Percentiles rank a stretch among this genome's conserved stretches.
phyloP scores from a whole-genome alignment of 1,140 invertebrate species.

The Scylla paramamosain region DNA sequence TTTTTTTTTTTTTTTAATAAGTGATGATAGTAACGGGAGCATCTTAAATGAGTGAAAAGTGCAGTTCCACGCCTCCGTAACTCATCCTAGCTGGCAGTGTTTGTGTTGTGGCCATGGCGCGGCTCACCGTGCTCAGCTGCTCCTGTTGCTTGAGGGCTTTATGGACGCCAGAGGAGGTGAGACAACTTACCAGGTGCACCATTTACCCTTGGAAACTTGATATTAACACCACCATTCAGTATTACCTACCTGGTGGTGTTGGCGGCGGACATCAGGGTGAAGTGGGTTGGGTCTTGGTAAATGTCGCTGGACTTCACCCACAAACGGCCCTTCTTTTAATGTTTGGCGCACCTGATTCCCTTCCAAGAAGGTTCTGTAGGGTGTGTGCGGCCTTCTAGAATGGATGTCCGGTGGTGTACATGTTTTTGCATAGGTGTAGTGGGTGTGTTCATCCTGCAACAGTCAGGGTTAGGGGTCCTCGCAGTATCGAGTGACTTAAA shows the following conservation, averaged over 20 bases:
- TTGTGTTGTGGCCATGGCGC: slow-evolving; percentile 71
- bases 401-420: too few species aligned
- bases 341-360: neutral
- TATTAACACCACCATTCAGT: neutral
- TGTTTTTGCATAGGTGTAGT: too few species aligned
- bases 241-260: neutral
- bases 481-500: too few species aligned
- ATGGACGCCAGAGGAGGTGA: slow-evolving; percentile 72
- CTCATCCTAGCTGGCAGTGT: slow-evolving; percentile 60
- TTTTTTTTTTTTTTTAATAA: too few species aligned
- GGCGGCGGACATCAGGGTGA: neutral
- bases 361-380: neutral
- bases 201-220: neutral
- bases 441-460: too few species aligned
- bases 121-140: slow-evolving; percentile 65
- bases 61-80: neutral
- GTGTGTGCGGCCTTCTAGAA: neutral
- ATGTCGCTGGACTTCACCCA: too few species aligned
- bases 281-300: neutral
- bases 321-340: too few species aligned
- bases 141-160: slow-evolving; percentile 66
- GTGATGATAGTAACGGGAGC: too few species aligned
- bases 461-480: too few species aligned
- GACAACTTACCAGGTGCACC: neutral
- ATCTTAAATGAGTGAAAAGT: too few species aligned